Base-by-base conservation (phyloP, 2,113 vertebrate genomes). In the Myrmophylax atrothorax region DNA sequence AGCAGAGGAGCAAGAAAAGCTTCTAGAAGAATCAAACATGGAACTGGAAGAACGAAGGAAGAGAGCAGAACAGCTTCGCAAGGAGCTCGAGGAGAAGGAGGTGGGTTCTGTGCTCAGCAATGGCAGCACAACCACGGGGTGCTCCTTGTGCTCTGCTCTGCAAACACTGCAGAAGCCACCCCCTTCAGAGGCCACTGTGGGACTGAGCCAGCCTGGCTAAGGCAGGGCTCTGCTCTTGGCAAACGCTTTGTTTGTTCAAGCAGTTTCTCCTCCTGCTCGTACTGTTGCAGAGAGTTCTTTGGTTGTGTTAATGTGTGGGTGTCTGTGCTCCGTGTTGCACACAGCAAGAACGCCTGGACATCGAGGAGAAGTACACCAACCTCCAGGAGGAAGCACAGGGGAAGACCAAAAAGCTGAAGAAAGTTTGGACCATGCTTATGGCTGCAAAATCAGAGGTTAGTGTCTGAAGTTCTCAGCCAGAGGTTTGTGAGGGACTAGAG, bases 351-450 rank as follows among this genome's bases (percentile, higher is more conserved):
- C 99, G 99, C 49, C 96, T 99, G 97, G 99, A 99, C 97, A 99
- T 99, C 13, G 99, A 99, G 96, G 99, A 99, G 97, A 99, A 99
- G 88, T 99, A 99, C 96, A 99, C 99, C 64, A 99, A 98, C 93
- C 98, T 99, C 70, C 99, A 99, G 97, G 99, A 99, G 67, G 99
- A 99, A 93, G 99, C 99, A 8, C 99, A 99, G 92, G 99, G 99
- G 59, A 99, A 99, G 97, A 99, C 99, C 66, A 99, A 99, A 96
- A 99, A 99, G 73, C 96, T 99, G 95, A 99, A 99, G 98, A 99
- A 99, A 98, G 99, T 99, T 14, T 99, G 99, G 99, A 99, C 99
- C 72, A 99, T 99, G 99, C 97, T 99, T 69, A 99, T 99, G 99
- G 99, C 99, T 94, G 99, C 99, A 40, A 99, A 99, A 87, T 99